These are phyloP conservation scores for Sternarchorhynchus goeldii DNA, from an alignment of 2,797 vertebrate genomes.

Conservation along the genomic window DNA sequence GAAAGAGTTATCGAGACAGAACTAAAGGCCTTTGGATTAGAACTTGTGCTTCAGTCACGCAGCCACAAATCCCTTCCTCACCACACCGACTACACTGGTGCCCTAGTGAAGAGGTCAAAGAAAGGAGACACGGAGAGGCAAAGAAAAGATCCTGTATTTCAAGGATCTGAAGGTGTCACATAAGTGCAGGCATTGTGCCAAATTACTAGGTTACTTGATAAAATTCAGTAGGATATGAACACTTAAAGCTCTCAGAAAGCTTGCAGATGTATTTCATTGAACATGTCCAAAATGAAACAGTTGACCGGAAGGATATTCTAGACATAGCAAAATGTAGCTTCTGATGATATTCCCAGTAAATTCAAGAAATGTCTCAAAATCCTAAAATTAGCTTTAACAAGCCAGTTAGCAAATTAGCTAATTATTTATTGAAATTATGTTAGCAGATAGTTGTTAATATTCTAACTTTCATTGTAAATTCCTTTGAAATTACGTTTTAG, in stretches of 20 bases:
- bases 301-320: too few species aligned
- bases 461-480: too few species aligned
- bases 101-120: conserved; percentile 3
- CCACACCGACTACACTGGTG: not conserved
- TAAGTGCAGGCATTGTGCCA: too few species aligned
- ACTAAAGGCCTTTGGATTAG: not conserved
- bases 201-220: not conserved
- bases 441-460: too few species aligned
- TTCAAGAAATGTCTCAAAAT: too few species aligned
- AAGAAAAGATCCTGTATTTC: not conserved
- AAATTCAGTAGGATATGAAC: not conserved
- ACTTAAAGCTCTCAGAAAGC: not conserved
- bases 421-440: too few species aligned
- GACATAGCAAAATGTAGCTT: too few species aligned
- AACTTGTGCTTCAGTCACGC: not conserved
- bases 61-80: not conserved
- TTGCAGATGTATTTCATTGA: not conserved
- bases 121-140: not conserved
- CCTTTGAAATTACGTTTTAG: too few species aligned
- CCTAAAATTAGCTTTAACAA: too few species aligned
- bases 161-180: too few species aligned
- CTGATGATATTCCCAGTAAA: too few species aligned
- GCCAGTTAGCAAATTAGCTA: too few species aligned
- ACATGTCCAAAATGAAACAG: not conserved
- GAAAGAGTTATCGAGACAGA: not conserved